Percentiles rank a stretch among this genome's conserved stretches.
phyloP scores from a whole-genome alignment of 2,113 vertebrate species.

The Scomber colias region DNA sequence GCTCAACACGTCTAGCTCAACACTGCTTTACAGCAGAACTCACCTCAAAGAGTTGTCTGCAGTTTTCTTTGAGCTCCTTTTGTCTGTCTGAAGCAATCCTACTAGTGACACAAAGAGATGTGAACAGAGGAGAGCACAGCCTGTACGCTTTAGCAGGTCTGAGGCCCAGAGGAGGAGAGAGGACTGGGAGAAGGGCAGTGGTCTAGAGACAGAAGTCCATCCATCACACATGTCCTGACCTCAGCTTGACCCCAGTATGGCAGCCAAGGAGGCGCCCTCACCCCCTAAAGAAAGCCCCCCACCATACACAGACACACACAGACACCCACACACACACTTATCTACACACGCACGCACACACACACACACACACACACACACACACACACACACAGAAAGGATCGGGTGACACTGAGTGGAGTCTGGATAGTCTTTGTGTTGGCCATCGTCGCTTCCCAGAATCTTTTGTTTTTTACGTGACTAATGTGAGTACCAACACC shows the following conservation, averaged over 20 bases:
- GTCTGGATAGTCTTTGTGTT: constrained; percentile 78
- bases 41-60: constrained; percentile 60
- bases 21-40: constrained; percentile 60
- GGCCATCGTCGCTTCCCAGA: constrained; percentile 67
- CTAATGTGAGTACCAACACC: constrained; percentile 80
- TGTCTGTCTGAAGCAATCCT: constrained; percentile 38
- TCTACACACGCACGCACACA: constrained; percentile 28
- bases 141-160: constrained; percentile 48
- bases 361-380: constrained; percentile 36
- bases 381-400: constrained; percentile 56
- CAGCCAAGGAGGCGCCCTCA: constrained; percentile 83
- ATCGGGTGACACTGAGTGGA: constrained; percentile 76
- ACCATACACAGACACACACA: neutral
- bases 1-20: constrained; percentile 2
- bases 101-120: constrained; percentile 55
- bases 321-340: constrained; percentile 30
- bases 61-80: constrained; percentile 45
- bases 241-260: constrained; percentile 76
- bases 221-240: constrained; percentile 84
- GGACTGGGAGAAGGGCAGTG: constrained; percentile 48
- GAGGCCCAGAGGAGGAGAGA: constrained; percentile 71
- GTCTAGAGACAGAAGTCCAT: constrained; percentile 79
- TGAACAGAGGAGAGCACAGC: constrained; percentile 44
- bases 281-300: constrained; percentile 51
- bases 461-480: constrained; percentile 74